Conservation (phyloP, 2,888 invertebrate genomes). For the Himalopsyche anomala region DNA sequence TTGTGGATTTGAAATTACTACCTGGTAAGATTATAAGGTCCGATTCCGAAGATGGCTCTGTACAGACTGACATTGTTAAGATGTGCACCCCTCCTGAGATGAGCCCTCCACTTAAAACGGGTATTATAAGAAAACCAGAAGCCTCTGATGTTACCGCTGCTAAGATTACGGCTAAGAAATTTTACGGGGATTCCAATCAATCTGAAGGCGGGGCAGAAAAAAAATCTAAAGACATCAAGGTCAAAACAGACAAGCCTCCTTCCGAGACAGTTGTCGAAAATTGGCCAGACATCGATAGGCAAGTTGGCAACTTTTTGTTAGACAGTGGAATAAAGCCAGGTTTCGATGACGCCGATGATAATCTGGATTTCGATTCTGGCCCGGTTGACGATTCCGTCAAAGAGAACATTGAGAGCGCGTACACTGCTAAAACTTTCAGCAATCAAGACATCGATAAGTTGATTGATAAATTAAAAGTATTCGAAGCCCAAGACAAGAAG, state of each 20-base stretch:
- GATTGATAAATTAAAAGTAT: constrained; percentile 75
- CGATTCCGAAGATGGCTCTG: constrained; percentile 49
- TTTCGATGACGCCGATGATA: constrained; percentile 70
- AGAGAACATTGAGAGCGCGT: constrained; percentile 67
- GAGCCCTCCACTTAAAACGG: constrained; percentile 67
- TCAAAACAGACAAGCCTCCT: neutral
- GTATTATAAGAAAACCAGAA: constrained; percentile 68
- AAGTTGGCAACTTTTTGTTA: constrained; percentile 10
- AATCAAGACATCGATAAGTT: constrained; percentile 72
- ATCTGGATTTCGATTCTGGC: constrained; percentile 69
- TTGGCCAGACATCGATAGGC: neutral
- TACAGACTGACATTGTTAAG: constrained; percentile 22
- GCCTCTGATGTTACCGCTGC: constrained; percentile 70
- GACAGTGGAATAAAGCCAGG: neutral
- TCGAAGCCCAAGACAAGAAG: constrained; percentile 75
- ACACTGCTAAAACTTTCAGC: constrained; percentile 48
- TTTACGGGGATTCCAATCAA: constrained; percentile 69
- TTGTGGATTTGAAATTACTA: constrained; percentile 45
- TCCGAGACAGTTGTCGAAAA: neutral
- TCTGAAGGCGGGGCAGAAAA: neutral
- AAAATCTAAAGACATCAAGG: neutral
- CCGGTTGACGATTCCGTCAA: constrained; percentile 68
- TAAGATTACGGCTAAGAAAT: constrained; percentile 71
- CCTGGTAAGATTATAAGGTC: constrained; percentile 51
- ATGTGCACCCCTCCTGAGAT: constrained; percentile 1